A percentile compares a stretch with the other conserved stretches of the same genome.
These are phyloP conservation scores for Agelaius tricolor DNA, from an alignment of 2,113 vertebrate species.

Conservation along the genomic window DNA sequence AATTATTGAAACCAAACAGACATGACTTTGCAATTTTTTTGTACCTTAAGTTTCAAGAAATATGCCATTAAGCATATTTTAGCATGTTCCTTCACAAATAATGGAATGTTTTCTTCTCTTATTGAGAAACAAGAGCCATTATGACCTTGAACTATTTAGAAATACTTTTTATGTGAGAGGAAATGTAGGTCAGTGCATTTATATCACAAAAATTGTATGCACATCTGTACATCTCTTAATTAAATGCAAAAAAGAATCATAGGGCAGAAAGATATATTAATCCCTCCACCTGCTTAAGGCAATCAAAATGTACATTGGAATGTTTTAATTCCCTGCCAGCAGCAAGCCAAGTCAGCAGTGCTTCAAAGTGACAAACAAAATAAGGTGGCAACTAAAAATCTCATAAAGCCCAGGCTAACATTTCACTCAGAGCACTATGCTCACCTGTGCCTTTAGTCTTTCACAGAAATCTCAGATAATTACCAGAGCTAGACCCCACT, in stretches of 20 bases:
- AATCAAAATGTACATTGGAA: background rate
- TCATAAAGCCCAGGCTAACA: background rate
- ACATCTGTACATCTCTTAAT: background rate
- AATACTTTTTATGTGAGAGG: background rate
- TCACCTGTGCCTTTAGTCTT: background rate
- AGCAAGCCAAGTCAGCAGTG: background rate
- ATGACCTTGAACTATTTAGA: background rate
- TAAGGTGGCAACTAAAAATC: background rate
- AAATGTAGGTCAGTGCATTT: background rate
- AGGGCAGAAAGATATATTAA: background rate
- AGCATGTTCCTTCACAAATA: background rate
- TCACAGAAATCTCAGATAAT: fast-evolving
- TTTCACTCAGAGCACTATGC: background rate
- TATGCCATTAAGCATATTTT: background rate
- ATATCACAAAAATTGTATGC: background rate
- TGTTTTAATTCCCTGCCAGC: background rate
- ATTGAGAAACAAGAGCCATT: background rate
- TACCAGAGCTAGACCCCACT: background rate
- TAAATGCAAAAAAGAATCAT: background rate
- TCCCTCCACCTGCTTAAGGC: background rate
- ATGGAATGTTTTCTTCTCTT: background rate
- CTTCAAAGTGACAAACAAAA: background rate
- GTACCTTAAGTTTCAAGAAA: background rate
- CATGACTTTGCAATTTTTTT: background rate
- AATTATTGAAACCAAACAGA: background rate